Evolutionary conservation across 2,113 vertebrate species (phyloP).

Genomic region (Ptyas mucosa): DNA sequence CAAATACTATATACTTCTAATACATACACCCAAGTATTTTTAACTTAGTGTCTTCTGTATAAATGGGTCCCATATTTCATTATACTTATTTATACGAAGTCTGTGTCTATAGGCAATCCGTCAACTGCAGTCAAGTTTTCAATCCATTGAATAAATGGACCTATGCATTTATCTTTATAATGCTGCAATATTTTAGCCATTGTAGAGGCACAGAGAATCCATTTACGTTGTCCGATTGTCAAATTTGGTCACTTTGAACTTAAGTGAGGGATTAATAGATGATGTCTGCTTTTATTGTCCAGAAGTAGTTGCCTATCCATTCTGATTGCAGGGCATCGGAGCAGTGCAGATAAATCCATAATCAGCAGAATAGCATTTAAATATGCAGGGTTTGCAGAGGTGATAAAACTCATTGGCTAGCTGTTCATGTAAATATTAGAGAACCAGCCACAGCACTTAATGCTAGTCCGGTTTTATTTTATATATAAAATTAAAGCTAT

Average conservation of each 20-base stretch:
- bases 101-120: not conserved
- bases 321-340: not conserved
- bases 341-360: not conserved
- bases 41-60: not conserved
- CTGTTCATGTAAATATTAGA: not conserved
- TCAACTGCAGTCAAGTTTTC: not conserved
- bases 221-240: not conserved
- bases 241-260: not conserved
- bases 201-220: not conserved
- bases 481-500: not conserved
- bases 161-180: not conserved
- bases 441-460: not conserved
- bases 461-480: not conserved
- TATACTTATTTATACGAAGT: not conserved
- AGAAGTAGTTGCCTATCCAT: not conserved
- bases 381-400: not conserved
- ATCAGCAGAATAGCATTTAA: not conserved
- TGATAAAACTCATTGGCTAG: not conserved
- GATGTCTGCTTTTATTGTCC: not conserved
- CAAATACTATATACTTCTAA: not conserved
- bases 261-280: not conserved
- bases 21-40: not conserved
- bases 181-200: not conserved
- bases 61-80: not conserved
- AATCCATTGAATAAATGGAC: not conserved